Evolutionary conservation across 1,140 invertebrate genomes (phyloP).

Genomic region (Ceratina australensis): DNA sequence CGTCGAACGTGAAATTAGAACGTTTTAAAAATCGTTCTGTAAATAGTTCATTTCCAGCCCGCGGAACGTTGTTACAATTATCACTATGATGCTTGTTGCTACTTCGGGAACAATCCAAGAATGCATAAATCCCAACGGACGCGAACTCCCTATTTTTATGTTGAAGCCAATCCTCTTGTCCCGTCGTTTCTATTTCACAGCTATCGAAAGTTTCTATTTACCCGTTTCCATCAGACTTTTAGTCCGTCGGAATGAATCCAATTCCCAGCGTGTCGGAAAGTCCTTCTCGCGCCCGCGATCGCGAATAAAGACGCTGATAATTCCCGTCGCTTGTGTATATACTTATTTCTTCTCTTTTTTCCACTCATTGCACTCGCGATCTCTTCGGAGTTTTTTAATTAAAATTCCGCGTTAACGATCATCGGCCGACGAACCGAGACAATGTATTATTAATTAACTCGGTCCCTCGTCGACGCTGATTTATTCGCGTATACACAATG

Average conservation of each 20-base stretch:
- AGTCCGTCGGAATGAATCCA: not conserved
- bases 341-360: not conserved
- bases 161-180: not conserved
- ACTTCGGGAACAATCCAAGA: not conserved
- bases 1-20: too few relatives aligned
- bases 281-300: not conserved
- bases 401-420: conserved; percentile 11
- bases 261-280: not conserved
- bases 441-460: conserved; percentile 47
- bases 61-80: too few relatives aligned
- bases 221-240: not conserved
- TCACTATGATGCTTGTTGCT: not conserved
- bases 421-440: conserved; percentile 13
- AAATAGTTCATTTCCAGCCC: too few relatives aligned
- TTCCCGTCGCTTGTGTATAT: not conserved
- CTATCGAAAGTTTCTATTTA: not conserved
- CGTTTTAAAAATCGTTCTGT: too few relatives aligned
- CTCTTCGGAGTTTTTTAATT: conserved; percentile 10
- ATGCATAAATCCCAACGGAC: not conserved
- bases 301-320: not conserved
- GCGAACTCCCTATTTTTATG: not conserved
- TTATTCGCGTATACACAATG: conserved; percentile 45
- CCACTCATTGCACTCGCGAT: not conserved
- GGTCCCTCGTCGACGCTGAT: conserved; percentile 26
- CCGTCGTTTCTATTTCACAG: not conserved